A percentile compares a stretch with the other conserved stretches of the same genome.
These are phyloP conservation scores for Ryuthela nishihirai DNA, from an alignment of 2,888 invertebrate genomes.

Conservation along the genomic window DNA sequence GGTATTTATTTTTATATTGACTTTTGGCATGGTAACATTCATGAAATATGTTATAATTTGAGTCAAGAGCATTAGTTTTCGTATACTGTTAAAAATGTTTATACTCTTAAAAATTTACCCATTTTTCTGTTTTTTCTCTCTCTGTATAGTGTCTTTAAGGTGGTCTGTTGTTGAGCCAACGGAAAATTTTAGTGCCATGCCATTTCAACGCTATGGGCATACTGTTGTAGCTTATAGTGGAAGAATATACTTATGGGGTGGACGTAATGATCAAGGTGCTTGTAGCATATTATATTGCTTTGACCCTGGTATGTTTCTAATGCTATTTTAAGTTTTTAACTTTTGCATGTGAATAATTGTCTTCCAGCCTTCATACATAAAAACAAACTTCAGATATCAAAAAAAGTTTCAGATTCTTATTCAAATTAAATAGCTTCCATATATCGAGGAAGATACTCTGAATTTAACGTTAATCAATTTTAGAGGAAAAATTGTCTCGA, in stretches of 20 bases:
- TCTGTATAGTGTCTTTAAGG: constrained; percentile 49
- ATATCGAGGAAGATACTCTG: too few relatives aligned
- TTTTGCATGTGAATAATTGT: background rate
- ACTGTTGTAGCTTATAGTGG: constrained; percentile 76
- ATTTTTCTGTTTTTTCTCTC: background rate
- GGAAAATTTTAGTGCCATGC: constrained; percentile 47
- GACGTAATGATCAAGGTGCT: constrained; percentile 77
- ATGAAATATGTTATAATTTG: too few relatives aligned
- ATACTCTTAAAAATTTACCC: background rate
- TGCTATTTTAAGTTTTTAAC: background rate
- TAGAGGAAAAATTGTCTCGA: too few relatives aligned
- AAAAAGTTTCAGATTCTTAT: too few relatives aligned
- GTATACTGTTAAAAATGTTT: background rate
- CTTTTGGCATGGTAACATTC: too few relatives aligned
- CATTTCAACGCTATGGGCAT: constrained; percentile 86
- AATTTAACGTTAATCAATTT: too few relatives aligned
- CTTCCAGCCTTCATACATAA: too few relatives aligned
- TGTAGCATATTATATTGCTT: constrained; percentile 78
- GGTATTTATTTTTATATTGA: too few relatives aligned
- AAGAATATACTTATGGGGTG: constrained; percentile 83
- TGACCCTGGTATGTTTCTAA: constrained; percentile 59
- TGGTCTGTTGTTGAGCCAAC: constrained; percentile 19
- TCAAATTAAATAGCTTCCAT: too few relatives aligned
- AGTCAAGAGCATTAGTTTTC: too few relatives aligned
- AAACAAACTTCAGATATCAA: too few relatives aligned